Conservation (phyloP, 2,113 vertebrate species). For the Carassius auratus region DNA sequence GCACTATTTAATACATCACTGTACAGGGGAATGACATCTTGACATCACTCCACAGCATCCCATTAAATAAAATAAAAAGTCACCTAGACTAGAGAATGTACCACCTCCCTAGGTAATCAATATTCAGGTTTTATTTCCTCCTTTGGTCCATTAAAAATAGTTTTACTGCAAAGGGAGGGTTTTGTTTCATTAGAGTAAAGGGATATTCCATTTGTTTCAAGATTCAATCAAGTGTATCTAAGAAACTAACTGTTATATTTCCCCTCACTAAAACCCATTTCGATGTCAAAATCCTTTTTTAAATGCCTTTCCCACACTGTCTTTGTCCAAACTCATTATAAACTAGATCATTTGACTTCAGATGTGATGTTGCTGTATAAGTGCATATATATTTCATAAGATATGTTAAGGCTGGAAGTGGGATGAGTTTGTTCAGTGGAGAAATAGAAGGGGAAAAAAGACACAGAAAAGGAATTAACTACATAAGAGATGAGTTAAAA, state of each 20-base stretch:
- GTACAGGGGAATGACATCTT: not conserved
- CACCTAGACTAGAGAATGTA: not conserved
- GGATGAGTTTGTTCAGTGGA: not conserved
- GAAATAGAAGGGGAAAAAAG: not conserved
- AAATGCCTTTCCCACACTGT: not conserved
- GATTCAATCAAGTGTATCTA: conserved; percentile 26
- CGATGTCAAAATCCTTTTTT: conserved; percentile 22
- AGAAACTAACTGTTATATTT: conserved; percentile 24
- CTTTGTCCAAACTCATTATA: conserved; percentile 19
- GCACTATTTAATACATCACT: not conserved
- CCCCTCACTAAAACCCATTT: not conserved
- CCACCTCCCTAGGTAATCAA: not conserved
- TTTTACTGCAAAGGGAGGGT: not conserved
- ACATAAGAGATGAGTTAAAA: not conserved
- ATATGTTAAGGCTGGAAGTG: not conserved
- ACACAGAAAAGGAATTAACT: not conserved
- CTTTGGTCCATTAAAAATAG: not conserved
- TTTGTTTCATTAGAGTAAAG: conserved; percentile 1
- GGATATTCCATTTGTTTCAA: not conserved
- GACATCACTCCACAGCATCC: not conserved
- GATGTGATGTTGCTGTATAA: not conserved
- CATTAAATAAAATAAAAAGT: not conserved
- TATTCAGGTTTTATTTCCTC: not conserved
- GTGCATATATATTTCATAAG: not conserved
- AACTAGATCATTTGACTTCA: conserved; percentile 7